Base-by-base conservation (phyloP, 1,140 invertebrate species). In the Daktulosphaira vitifoliae region DNA sequence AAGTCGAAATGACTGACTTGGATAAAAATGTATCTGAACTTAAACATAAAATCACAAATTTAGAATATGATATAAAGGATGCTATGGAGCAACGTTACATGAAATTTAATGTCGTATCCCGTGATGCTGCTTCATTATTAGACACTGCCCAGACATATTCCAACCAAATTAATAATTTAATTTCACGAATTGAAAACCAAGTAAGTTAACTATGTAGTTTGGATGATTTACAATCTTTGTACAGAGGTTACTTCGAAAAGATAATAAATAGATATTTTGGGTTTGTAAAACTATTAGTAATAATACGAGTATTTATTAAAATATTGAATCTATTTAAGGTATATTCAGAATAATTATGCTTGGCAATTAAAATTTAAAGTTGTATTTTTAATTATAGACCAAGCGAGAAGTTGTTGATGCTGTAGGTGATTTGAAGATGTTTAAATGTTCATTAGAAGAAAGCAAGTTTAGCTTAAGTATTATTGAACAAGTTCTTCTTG, bases 61-160 rank as follows among this genome's bases (percentile, higher is more conserved):
- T 62, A 6, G 56, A 62, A 7, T 62, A 48, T n/a, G 56, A 62
- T 22, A 33, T 62, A n/a, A 62, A 62, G 6, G 56, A 62, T 20
- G 56, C 56, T 5, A 62, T 62, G 56, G 56, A 62, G 46, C 56
- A 62, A 11, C 56, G 56, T 29, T 62, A 62, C 25, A 62, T 62
- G 25, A 62, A 62, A 29, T 62, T 48, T 6, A 9, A 38, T 3
- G 42, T 48, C 6, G 56, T 62, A 25, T 62, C 56, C 11, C 44
- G 18, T 20, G 56, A 62, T 7, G 56, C 42, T 5, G 56, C 56
- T 9, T 46, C 42, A 25, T 22, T 62, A 16, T 20, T 62, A 13
- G 56, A 62, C 7, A 62, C 56, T 0, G 42, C 56, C 2, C 56
- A 62, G 42, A 26, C 56, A 2, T 62, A 62, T 62, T 46, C 42